Evolutionary conservation across 2,888 invertebrate species (phyloP).

Genomic region (Hipparchia sbordonii): DNA sequence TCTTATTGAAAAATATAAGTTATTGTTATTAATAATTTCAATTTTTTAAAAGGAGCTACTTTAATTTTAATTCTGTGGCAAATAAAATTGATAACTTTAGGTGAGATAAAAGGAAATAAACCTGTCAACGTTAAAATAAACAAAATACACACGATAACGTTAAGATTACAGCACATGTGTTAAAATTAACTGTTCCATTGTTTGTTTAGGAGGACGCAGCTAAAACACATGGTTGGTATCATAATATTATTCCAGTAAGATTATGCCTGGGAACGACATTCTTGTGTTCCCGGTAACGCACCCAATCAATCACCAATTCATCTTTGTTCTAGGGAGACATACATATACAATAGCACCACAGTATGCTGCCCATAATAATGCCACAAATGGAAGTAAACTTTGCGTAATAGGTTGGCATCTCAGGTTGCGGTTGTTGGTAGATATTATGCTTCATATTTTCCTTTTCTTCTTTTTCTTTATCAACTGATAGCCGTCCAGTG

Average conservation of each 20-base stretch:
- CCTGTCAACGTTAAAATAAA: too few species aligned
- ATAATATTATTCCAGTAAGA: constrained; percentile 46
- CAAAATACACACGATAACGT: too few species aligned
- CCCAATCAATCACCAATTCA: constrained; percentile 28
- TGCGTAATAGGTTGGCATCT: constrained; percentile 5
- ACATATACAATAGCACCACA: background rate
- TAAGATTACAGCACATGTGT: constrained; percentile 41
- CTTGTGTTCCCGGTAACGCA: constrained; percentile 41
- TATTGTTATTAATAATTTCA: too few species aligned
- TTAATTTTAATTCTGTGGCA: too few species aligned
- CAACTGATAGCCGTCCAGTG: too few species aligned
- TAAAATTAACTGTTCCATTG: constrained; percentile 39
- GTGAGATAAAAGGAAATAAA: too few species aligned
- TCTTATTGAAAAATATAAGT: too few species aligned
- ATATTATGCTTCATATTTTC: too few species aligned
- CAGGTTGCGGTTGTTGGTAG: background rate
- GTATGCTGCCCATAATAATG: background rate
- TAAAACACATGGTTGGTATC: constrained; percentile 47
- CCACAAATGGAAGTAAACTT: constrained; percentile 2
- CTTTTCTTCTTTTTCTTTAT: too few species aligned
- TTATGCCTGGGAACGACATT: constrained; percentile 51
- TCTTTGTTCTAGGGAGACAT: background rate
- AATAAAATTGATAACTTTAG: too few species aligned
- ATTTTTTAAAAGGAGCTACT: too few species aligned
- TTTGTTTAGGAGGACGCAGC: constrained; percentile 42